These are phyloP conservation scores for Eupelmus urozonus DNA, from an alignment of 2,888 invertebrate genomes.

Conservation along the genomic window DNA sequence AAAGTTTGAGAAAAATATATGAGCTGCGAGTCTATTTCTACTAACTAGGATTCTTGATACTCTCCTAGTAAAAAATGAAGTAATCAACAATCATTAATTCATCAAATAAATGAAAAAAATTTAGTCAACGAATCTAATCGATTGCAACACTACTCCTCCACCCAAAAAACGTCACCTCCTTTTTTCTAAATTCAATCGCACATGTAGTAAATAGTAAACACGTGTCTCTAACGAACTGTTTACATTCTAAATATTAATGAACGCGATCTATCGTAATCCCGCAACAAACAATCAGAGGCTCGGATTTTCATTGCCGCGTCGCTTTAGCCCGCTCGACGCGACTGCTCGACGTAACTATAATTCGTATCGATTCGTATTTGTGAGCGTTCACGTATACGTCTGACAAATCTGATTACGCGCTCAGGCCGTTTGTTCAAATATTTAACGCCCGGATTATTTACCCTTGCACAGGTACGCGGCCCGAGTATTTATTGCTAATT, in stretches of 20 bases:
- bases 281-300: constrained; percentile 25
- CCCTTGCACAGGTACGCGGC: not conserved
- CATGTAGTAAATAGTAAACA: too few species aligned
- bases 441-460: constrained; percentile 23
- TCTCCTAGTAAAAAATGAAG: too few species aligned
- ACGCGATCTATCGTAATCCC: constrained; percentile 33
- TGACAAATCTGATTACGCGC: constrained; percentile 42
- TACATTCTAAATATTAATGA: constrained; percentile 51
- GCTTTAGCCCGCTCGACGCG: too few species aligned
- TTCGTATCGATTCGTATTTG: constrained; percentile 36
- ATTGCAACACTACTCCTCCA: too few species aligned
- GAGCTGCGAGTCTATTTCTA: too few species aligned
- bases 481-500: constrained; percentile 3
- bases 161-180: too few species aligned
- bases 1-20: too few species aligned
- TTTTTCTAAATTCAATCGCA: constrained; percentile 28
- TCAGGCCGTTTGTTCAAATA: constrained; percentile 15
- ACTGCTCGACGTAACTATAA: constrained; percentile 16
- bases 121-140: too few species aligned
- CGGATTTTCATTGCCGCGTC: constrained; percentile 9
- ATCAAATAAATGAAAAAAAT: too few species aligned
- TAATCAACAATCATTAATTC: too few species aligned
- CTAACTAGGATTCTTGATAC: too few species aligned
- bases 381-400: not conserved
- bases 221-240: constrained; percentile 51